Evolutionary conservation across 2,113 vertebrate genomes (phyloP), one percentile per base, ranked within the genome.

Genomic region (Acanthochromis polyacanthus): DNA sequence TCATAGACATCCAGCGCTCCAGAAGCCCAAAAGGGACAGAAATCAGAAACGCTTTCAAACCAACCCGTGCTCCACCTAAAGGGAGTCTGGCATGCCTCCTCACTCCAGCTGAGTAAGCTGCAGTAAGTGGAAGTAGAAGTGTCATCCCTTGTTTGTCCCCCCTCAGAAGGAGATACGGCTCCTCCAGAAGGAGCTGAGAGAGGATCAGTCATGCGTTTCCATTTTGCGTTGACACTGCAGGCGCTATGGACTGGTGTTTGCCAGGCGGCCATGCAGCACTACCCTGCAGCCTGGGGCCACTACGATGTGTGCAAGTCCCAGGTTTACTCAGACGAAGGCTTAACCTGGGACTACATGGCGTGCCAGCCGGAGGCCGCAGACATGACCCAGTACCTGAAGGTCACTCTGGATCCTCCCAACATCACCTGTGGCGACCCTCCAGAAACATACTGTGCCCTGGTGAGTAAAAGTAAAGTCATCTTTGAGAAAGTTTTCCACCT

Each of bases 311-410:
- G 98, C 83, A 99, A 99, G 90, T 98, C 96, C 78, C 97, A 97
- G 89, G 93, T 98, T 87, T 98, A 97, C 91, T 96, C 97, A 0
- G 98, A 99, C 59, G 97, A 99, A 88, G 98, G 96, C 75, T 95
- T 97, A 72, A 95, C 97, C 75, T 99, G 98, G 98, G 98, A 99
- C 96, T 99, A 99, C 94, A 99, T 98, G 96, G 97, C 98, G 81
- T 99, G 98, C 92, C 98, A 99, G 81, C 98, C 98, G 0, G 98
- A 99, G 94, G 96, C 97, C 43, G 96, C 95, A 36, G 97, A 99
- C 90, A 98, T 99, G 98, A 99, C 98, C 90, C 96, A 96, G 78
- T 98, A 94, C n/a, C 94, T 99, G 68, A 98, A 97, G 91, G 97
- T 99, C 80, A 95, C 94, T 23, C 90, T 99, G 88, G 98, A 99